A percentile compares a stretch with the other conserved stretches of the same genome.
Conservation (phyloP, 2,888 invertebrate species). For the Notodonta dromedarius region DNA sequence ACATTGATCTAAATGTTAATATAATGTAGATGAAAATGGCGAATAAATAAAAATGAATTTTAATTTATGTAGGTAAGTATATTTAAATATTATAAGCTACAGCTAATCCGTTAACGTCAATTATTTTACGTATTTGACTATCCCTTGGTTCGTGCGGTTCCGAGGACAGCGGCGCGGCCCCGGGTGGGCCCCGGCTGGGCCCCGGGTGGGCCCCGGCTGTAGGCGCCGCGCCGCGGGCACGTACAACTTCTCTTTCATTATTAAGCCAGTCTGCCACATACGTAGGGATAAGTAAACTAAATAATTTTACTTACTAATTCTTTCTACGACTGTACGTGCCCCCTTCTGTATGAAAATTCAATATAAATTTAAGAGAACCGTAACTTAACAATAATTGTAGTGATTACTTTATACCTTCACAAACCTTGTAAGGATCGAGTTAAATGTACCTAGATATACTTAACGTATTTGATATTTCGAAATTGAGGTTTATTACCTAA, state of each 20-base stretch:
- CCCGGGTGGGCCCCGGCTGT: too few species aligned
- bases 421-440: too few species aligned
- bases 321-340: not conserved
- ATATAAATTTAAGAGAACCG: not conserved
- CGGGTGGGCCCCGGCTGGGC: too few species aligned
- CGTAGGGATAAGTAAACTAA: not conserved
- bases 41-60: constrained; percentile 4
- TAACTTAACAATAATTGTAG: too few species aligned
- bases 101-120: constrained; percentile 1
- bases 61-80: not conserved
- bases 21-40: not conserved
- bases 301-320: not conserved
- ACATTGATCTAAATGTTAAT: constrained; percentile 40
- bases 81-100: not conserved
- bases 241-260: not conserved
- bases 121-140: constrained; percentile 6
- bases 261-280: not conserved
- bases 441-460: too few species aligned
- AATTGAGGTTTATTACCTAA: too few species aligned
- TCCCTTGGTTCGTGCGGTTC: not conserved
- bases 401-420: too few species aligned
- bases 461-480: too few species aligned
- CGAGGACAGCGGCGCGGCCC: too few species aligned
- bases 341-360: not conserved
- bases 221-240: not conserved